Evolutionary conservation across 2,888 invertebrate species (phyloP).

Genomic region (Globia sparganii): DNA sequence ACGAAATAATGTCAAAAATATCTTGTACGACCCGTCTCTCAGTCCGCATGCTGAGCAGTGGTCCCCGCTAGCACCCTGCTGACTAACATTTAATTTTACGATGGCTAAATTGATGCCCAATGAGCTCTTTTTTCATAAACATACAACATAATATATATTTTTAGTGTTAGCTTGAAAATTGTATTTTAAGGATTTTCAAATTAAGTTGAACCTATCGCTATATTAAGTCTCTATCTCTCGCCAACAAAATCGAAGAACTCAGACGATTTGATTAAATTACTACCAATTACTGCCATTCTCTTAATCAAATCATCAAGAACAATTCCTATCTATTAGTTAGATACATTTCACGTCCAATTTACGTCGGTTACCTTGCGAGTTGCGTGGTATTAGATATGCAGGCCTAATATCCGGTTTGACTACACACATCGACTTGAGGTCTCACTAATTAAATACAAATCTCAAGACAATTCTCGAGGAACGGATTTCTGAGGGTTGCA

Average conservation of each 20-base stretch:
- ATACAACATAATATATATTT: too few relatives aligned
- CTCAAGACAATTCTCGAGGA: constrained; percentile 85
- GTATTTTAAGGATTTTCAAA: too few relatives aligned
- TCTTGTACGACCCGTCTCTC: neutral
- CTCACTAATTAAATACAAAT: constrained; percentile 86
- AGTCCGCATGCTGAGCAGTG: neutral
- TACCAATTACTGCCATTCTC: constrained; percentile 8
- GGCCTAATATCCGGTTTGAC: constrained; percentile 78
- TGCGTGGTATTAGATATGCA: constrained; percentile 62
- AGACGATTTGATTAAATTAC: neutral
- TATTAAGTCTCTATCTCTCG: too few relatives aligned
- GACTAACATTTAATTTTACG: neutral
- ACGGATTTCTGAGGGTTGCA: constrained; percentile 74
- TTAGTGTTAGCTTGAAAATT: too few relatives aligned
- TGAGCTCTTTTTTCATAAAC: too few relatives aligned
- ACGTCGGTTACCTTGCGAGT: constrained; percentile 48
- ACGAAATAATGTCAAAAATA: neutral
- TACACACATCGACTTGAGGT: constrained; percentile 76
- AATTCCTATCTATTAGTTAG: constrained; percentile 56
- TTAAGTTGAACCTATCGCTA: too few relatives aligned
- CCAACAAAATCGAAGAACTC: neutral
- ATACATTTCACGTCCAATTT: constrained; percentile 60
- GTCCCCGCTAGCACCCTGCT: neutral
- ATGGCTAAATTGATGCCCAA: too few relatives aligned
- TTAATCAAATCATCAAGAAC: constrained; percentile 46